Percentiles rank a stretch among this genome's conserved stretches.
phyloP scores from a whole-genome alignment of 2,797 vertebrate genomes.

The Microhierax caerulescens region DNA sequence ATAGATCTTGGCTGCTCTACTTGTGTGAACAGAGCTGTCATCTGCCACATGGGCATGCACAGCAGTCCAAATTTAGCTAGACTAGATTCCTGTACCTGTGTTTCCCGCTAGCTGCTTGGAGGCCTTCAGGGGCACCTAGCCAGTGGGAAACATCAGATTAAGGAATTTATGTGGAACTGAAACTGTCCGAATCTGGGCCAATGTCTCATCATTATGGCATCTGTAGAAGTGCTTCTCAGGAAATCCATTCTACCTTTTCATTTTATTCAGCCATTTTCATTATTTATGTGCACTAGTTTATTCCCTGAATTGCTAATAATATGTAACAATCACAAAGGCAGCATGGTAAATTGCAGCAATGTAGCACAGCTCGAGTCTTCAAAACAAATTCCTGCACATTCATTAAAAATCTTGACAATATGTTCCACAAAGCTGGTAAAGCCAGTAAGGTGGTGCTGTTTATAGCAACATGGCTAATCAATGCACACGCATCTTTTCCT shows the following conservation, averaged over 20 bases:
- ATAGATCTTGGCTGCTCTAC: background rate
- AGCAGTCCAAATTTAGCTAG: background rate
- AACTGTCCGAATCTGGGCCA: background rate
- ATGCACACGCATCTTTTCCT: background rate
- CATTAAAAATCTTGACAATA: background rate
- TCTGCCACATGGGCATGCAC: background rate
- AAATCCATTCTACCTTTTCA: background rate
- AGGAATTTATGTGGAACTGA: background rate
- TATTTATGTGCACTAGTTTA: background rate
- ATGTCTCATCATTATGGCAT: background rate
- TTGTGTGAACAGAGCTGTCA: background rate
- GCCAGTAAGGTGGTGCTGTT: background rate
- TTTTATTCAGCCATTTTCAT: background rate
- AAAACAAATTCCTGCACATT: background rate
- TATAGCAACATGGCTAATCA: background rate
- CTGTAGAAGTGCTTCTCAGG: background rate
- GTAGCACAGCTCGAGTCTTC: background rate
- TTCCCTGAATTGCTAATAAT: background rate
- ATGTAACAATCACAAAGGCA: background rate
- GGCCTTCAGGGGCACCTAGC: background rate
- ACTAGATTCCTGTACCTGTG: background rate
- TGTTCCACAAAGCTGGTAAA: background rate
- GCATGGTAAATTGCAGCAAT: background rate
- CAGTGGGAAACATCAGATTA: background rate
- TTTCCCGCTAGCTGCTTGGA: background rate